Evolutionary conservation across 2,113 vertebrate genomes (phyloP), one percentile per base, ranked within the genome.

Genomic region (Istiophorus platypterus): DNA sequence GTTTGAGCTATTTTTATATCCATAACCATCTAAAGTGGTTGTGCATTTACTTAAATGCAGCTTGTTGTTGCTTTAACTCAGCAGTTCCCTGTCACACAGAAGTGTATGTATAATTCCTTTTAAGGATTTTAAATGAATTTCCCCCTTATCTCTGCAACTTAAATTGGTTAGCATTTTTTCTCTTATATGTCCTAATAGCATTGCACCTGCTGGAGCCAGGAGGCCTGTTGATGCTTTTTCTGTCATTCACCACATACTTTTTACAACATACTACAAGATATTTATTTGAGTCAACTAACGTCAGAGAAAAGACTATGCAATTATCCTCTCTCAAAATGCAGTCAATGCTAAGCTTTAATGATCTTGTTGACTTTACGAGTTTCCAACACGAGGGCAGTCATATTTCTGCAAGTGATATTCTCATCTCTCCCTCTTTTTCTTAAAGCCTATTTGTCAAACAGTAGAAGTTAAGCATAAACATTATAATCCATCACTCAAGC

Each of bases 401-500:
- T 80, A 29, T 67, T 52, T 76, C 37, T 69, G n/a, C 13, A n/a
- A 34, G n/a, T 17, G 26, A 84, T 52, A 26, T 54, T 68, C 71
- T 66, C 76, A 72, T 52, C 45, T 81, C 51, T 39, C 26, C 47
- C 4, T n/a, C 15, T 26, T 65, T 71, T 57, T 29, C 34, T 45
- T 45, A 49, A 74, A 82, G 81, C 71, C 41, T 37, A 26, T 83
- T 80, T 67, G 17, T 88, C 61, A 80, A 59, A 77, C 45, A 52
- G 26, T 39, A 37, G 37, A 78, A 22, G n/a, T 13, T 80, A 45
- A 80, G 29, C 63, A 72, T 86, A 76, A 90, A 82, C 81, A 56
- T 45, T 15, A 51, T 15, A 69, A 88, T 89, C 78, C 78, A 82
- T 88, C 67, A 80, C 52, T 80, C 64, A 56, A 78, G 82, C 78